phyloP scores from a whole-genome alignment of 2,113 vertebrate species.

The Gavia stellata region DNA sequence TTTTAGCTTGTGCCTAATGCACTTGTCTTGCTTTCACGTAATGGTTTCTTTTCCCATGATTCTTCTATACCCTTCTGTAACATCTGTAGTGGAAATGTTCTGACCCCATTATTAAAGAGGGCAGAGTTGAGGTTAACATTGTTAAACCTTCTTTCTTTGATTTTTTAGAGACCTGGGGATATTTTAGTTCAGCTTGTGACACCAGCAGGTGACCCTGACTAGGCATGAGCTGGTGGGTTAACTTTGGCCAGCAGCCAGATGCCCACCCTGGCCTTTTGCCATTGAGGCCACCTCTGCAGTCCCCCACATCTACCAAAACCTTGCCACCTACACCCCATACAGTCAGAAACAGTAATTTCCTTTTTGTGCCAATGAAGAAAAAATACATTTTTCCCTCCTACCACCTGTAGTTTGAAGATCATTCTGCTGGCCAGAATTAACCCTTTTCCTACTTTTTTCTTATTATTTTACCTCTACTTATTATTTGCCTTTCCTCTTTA shows the following conservation, averaged over 20 bases:
- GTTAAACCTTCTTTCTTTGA: neutral
- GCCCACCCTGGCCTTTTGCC: neutral
- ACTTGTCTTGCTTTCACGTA: neutral
- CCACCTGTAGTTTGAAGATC: neutral
- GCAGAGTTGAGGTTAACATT: neutral
- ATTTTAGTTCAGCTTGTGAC: neutral
- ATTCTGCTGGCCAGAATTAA: neutral
- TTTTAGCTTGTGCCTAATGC: neutral
- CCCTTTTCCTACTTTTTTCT: neutral
- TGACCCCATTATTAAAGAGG: neutral
- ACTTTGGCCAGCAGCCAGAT: neutral
- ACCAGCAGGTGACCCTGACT: neutral
- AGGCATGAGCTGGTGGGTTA: neutral
- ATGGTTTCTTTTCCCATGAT: neutral
- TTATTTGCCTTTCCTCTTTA: neutral
- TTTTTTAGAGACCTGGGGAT: neutral
- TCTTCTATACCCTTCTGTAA: neutral
- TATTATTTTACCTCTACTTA: neutral
- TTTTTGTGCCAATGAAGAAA: neutral
- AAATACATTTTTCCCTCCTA: neutral
- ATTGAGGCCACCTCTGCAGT: neutral
- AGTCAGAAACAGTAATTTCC: neutral
- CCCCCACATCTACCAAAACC: neutral
- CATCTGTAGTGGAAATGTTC: neutral
- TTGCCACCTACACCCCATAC: neutral